These are phyloP conservation scores for Novumbra hubbsi DNA, from an alignment of 2,797 vertebrate genomes.

Conservation along the genomic window DNA sequence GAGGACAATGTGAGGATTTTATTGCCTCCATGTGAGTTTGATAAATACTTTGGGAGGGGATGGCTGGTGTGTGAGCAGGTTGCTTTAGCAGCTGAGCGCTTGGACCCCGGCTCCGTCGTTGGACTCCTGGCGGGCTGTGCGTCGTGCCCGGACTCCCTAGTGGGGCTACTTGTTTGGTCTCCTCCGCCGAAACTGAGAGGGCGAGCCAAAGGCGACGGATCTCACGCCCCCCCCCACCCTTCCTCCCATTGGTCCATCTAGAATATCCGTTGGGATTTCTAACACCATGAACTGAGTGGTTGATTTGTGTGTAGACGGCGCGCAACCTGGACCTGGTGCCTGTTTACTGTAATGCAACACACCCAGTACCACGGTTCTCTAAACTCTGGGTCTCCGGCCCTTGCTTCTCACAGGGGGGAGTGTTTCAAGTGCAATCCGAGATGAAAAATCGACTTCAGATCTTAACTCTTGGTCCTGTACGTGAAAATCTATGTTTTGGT, in stretches of 20 bases:
- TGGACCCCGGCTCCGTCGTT: conserved; percentile 8
- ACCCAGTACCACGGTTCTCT: not conserved
- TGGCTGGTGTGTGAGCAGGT: not conserved
- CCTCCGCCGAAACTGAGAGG: not conserved
- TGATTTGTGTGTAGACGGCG: not conserved
- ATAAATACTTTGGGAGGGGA: conserved; percentile 8
- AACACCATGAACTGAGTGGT: not conserved
- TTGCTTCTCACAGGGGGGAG: not conserved
- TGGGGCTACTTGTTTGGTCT: not conserved
- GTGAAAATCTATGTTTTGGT: conserved; percentile 27
- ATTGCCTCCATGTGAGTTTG: conserved; percentile 21
- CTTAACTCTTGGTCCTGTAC: conserved; percentile 12
- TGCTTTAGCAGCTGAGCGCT: conserved; percentile 17
- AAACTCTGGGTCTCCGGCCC: not conserved
- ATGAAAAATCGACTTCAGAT: conserved; percentile 16
- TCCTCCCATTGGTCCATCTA: not conserved
- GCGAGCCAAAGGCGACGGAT: not conserved
- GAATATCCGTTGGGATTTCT: not conserved
- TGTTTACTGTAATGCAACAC: not conserved
- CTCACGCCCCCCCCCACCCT: not conserved
- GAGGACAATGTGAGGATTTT: conserved; percentile 20
- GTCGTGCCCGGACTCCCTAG: not conserved
- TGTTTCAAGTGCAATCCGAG: conserved; percentile 14
- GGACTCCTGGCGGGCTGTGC: conserved; percentile 6
- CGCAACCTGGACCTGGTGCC: not conserved